A percentile compares a stretch with the other conserved stretches of the same genome.
Evolutionary conservation across 2,888 invertebrate genomes (phyloP).

Genomic region (Acleris laterana): DNA sequence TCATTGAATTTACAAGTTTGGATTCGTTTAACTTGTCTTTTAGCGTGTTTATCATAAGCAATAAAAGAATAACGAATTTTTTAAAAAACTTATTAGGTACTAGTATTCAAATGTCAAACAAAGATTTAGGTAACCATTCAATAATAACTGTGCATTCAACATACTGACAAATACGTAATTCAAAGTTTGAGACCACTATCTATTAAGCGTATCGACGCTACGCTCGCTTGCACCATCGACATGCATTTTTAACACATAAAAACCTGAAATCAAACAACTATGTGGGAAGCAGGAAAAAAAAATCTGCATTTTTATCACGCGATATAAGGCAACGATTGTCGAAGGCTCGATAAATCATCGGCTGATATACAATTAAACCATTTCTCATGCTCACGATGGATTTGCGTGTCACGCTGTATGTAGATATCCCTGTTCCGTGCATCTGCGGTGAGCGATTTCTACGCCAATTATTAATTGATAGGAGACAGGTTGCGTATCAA

Average conservation of each 20-base stretch:
- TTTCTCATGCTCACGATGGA: constrained; percentile 58
- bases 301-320: constrained; percentile 45
- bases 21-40: too few relatives aligned
- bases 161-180: not conserved
- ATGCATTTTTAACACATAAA: constrained; percentile 12
- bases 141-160: too few relatives aligned
- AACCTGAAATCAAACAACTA: constrained; percentile 36
- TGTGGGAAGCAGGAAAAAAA: constrained; percentile 43
- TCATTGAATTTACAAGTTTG: too few relatives aligned
- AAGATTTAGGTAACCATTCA: too few relatives aligned
- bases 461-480: constrained; percentile 21
- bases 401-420: constrained; percentile 49
- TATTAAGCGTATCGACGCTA: constrained; percentile 4
- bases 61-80: too few relatives aligned
- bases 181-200: constrained; percentile 9
- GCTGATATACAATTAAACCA: constrained; percentile 55
- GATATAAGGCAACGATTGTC: constrained; percentile 44
- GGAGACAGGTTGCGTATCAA: not conserved
- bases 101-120: too few relatives aligned
- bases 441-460: constrained; percentile 23
- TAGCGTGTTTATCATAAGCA: too few relatives aligned
- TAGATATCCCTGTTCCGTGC: constrained; percentile 30
- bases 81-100: too few relatives aligned
- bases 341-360: constrained; percentile 50
- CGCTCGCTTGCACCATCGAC: constrained; percentile 10